Evolutionary conservation across 2,888 invertebrate genomes (phyloP).

Genomic region (Cephalotes varians): DNA sequence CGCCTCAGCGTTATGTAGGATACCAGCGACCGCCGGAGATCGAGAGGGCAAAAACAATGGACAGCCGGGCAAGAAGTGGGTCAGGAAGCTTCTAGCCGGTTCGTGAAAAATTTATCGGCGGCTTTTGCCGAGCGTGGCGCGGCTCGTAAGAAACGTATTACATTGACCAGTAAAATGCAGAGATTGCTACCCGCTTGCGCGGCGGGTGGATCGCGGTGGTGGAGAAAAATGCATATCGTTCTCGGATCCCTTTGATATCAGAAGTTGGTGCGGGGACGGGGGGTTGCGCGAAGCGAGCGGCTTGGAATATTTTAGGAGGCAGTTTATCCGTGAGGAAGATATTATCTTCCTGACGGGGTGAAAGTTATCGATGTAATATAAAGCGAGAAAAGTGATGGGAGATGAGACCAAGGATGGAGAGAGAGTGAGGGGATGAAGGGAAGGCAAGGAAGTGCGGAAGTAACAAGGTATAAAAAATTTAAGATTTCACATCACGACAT

Average conservation of each 20-base stretch:
- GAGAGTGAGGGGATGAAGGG: not conserved
- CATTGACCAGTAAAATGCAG: constrained; percentile 54
- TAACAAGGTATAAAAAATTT: constrained; percentile 55
- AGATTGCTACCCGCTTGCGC: constrained; percentile 28
- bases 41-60: constrained; percentile 37
- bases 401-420: not conserved
- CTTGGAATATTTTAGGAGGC: constrained; percentile 53
- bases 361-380: constrained; percentile 55
- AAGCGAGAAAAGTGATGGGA: constrained; percentile 9
- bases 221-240: constrained; percentile 54
- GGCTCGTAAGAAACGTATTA: constrained; percentile 47
- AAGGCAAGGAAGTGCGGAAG: not conserved
- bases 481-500: constrained; percentile 27
- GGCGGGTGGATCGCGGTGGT: constrained; percentile 17
- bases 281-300: constrained; percentile 13
- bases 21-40: constrained; percentile 22
- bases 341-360: constrained; percentile 37
- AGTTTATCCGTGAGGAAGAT: constrained; percentile 52
- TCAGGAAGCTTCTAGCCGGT: constrained; percentile 30
- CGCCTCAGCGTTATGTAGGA: constrained; percentile 16
- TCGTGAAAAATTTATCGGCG: constrained; percentile 55
- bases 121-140: constrained; percentile 23
- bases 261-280: constrained; percentile 24
- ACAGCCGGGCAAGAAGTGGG: constrained; percentile 39
- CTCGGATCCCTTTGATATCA: constrained; percentile 55